Percentiles rank a stretch among this genome's conserved stretches.
Evolutionary conservation across 2,888 invertebrate species (phyloP).

Genomic region (Tetheella fluctuosa): DNA sequence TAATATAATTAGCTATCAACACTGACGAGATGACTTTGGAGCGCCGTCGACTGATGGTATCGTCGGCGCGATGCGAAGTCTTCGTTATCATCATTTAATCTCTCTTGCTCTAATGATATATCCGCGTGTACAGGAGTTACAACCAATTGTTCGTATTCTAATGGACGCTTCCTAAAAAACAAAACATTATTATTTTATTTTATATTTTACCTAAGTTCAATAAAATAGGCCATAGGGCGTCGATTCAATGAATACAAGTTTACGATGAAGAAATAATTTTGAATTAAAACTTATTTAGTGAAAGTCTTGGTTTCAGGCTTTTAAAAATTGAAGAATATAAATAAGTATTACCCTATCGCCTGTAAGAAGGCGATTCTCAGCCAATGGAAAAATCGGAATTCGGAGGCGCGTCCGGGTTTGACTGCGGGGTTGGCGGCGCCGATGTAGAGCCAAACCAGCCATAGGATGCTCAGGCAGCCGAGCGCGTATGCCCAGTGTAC

Average conservation of each 20-base stretch:
- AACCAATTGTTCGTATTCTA: slow-evolving; percentile 93
- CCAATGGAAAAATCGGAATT: slow-evolving; percentile 92
- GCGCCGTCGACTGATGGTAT: slow-evolving; percentile 95
- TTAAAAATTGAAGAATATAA: neutral
- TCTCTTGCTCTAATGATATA: slow-evolving; percentile 91
- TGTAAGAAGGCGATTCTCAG: slow-evolving; percentile 88
- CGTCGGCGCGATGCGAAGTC: slow-evolving; percentile 96
- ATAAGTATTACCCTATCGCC: slow-evolving; percentile 88
- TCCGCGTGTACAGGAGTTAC: slow-evolving; percentile 93
- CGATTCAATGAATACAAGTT: too few species aligned
- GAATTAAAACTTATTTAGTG: too few species aligned
- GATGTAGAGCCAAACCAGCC: slow-evolving; percentile 96
- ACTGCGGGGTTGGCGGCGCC: slow-evolving; percentile 98
- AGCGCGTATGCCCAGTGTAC: slow-evolving; percentile 97
- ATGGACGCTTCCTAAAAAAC: slow-evolving; percentile 87
- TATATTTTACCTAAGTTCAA: too few species aligned
- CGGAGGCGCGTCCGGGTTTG: slow-evolving; percentile 94
- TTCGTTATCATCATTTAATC: slow-evolving; percentile 97
- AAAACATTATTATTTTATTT: slow-evolving; percentile 5
- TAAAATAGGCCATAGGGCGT: neutral
- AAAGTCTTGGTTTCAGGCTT: too few species aligned
- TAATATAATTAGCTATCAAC: slow-evolving; percentile 49
- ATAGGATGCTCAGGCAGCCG: slow-evolving; percentile 91
- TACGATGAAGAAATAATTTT: too few species aligned
- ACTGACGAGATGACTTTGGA: slow-evolving; percentile 88